Evolutionary conservation across 2,888 invertebrate species (phyloP).

Genomic region (Icerya purchasi): DNA sequence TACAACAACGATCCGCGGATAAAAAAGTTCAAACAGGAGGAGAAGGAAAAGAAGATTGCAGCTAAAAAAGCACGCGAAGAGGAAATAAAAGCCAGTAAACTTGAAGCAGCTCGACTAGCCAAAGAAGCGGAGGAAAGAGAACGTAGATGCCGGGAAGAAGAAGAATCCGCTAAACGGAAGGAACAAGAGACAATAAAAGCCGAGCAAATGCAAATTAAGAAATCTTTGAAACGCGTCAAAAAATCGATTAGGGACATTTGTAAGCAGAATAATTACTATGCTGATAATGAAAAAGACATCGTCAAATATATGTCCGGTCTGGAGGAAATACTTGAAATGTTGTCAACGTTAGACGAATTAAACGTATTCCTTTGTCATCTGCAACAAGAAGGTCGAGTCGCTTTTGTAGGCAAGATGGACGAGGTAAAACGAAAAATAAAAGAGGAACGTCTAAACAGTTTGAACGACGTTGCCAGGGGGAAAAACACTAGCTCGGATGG

Average conservation of each 20-base stretch:
- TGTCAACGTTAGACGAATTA: conserved; percentile 44
- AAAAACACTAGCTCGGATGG: conserved; percentile 25
- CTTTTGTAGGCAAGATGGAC: conserved; percentile 43
- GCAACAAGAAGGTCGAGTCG: conserved; percentile 34
- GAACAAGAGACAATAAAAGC: conserved; percentile 61
- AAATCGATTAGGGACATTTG: conserved; percentile 57
- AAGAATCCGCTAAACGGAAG: conserved; percentile 32
- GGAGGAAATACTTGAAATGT: conserved; percentile 70
- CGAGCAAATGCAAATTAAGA: conserved; percentile 66
- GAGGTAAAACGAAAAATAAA: conserved; percentile 55
- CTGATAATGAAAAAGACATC: conserved; percentile 41
- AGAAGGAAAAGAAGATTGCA: conserved; percentile 72
- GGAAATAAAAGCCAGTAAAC: conserved; percentile 22
- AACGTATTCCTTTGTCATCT: conserved; percentile 41
- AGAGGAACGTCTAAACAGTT: conserved; percentile 19
- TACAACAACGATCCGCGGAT: conserved; percentile 89
- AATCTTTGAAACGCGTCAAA: conserved; percentile 64
- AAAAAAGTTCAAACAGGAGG: conserved; percentile 74
- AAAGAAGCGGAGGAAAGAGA: conserved; percentile 41
- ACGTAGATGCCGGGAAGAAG: conserved; percentile 47
- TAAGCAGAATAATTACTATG: conserved; percentile 63
- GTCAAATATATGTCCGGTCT: conserved; percentile 73
- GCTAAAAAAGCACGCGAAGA: conserved; percentile 66
- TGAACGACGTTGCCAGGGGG: conserved; percentile 22
- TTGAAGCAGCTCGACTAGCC: neutral